phyloP scores from a whole-genome alignment of 2,888 invertebrate species.

The Zygaena filipendulae region DNA sequence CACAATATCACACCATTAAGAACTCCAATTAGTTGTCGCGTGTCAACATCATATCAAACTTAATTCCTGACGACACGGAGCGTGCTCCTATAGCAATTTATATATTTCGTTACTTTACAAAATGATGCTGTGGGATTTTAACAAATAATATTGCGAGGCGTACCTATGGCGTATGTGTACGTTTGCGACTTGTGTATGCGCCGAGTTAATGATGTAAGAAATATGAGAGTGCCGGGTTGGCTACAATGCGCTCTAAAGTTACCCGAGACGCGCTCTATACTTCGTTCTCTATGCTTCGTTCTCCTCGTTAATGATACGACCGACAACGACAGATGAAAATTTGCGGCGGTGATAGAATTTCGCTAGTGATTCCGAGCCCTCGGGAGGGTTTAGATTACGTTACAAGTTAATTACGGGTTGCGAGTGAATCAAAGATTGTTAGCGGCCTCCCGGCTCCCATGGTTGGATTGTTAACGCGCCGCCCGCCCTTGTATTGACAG shows the following conservation, averaged over 20 bases:
- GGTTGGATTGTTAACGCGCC: no score
- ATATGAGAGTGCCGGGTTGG: slow-evolving; percentile 34
- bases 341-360: slow-evolving; percentile 18
- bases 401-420: slow-evolving; percentile 3
- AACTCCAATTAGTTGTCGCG: no score
- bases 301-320: slow-evolving; percentile 23
- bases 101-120: no score
- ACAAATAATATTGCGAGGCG: no score
- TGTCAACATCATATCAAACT: no score
- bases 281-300: not conserved
- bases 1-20: no score
- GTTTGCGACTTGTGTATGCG: no score
- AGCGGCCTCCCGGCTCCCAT: not conserved
- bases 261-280: slow-evolving; percentile 1
- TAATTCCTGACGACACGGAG: no score
- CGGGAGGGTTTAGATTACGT: slow-evolving; percentile 17
- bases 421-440: not conserved
- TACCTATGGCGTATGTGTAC: no score
- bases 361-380: slow-evolving; percentile 15
- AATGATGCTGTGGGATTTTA: no score
- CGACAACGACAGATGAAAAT: slow-evolving; percentile 22
- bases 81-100: no score
- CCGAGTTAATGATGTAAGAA: slow-evolving; percentile 51
- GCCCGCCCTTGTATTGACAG: not conserved
- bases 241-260: slow-evolving; percentile 32